phyloP scores from a whole-genome alignment of 2,797 vertebrate species.

The Mallotus villosus region DNA sequence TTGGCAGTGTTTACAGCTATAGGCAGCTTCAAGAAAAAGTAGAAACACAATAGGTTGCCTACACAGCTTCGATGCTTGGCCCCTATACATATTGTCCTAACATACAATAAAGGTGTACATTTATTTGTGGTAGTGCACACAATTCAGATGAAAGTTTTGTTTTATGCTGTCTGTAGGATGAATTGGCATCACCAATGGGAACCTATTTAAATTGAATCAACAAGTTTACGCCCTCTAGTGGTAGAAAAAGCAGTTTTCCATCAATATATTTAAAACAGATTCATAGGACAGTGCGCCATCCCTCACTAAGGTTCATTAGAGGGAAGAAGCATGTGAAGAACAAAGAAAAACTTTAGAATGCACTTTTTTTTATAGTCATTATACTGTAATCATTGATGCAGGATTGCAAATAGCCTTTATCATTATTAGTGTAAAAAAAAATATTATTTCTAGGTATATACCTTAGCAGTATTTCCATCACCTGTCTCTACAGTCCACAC shows the following conservation, averaged over 20 bases:
- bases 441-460: not conserved
- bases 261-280: not conserved
- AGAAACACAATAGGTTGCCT: no score
- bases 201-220: not conserved
- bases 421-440: not conserved
- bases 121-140: no score
- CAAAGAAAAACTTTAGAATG: not conserved
- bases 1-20: no score
- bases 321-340: not conserved
- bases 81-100: no score
- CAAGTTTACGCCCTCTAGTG: conserved; percentile 4
- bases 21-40: no score
- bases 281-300: not conserved
- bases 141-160: no score
- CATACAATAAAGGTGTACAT: no score
- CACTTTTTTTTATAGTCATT: not conserved
- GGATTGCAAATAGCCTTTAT: no score
- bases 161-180: no score
- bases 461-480: conserved; percentile 2
- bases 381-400: no score
- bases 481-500: not conserved
- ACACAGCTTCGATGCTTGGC: no score
- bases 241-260: not conserved
- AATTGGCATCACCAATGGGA: no score
- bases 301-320: not conserved